Base-by-base conservation (phyloP, 2,113 vertebrate species). In the Platichthys flesus region DNA sequence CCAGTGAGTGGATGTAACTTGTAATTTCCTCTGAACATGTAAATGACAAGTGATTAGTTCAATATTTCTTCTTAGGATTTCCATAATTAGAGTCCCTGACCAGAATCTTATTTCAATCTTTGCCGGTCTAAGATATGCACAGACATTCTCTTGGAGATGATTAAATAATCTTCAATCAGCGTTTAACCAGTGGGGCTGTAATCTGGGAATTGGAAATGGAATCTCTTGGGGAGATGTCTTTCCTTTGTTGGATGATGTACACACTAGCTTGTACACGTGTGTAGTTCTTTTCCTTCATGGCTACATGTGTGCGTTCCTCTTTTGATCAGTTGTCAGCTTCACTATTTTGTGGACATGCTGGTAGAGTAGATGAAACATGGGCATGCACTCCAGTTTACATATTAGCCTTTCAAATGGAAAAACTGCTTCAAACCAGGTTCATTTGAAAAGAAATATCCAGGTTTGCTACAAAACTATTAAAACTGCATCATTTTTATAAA, bases 111-210 rank as follows among this genome's bases (percentile, higher is more conserved):
- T 91, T 90, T 85, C 49, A 71, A 80, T 90, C 83, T 89, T 89
- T 89, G 69, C 79, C 76, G 64, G 57, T 79, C 20, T 90, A 92
- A 92, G 76, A 88, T 91, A 93, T 92, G 86, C 86, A 35, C 82
- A 81, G 90, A 89, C 91, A 91, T 90, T 89, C 84, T 79, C 88
- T 9, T 54, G 63, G 64, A 86, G 73, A 88, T 91, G 86, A 90
- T 89, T 80, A 90, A 90, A 91, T 90, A 89, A 88, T 89, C 83
- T 92, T 91, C 84, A 88, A 87, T 91, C 93, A 92, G 90, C 57
- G 31, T 92, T 90, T 87, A 88, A 88, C 76, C 89, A 87, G 89
- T 55, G 65, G 70, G 80, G 70, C 62, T 82, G 83, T 80, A 90
- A 89, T 91, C 82, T 88, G 73, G 75, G 84, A 77, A 85, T 75